Evolutionary conservation across 2,797 vertebrate genomes (phyloP).

Genomic region (Heliangelus exortis): DNA sequence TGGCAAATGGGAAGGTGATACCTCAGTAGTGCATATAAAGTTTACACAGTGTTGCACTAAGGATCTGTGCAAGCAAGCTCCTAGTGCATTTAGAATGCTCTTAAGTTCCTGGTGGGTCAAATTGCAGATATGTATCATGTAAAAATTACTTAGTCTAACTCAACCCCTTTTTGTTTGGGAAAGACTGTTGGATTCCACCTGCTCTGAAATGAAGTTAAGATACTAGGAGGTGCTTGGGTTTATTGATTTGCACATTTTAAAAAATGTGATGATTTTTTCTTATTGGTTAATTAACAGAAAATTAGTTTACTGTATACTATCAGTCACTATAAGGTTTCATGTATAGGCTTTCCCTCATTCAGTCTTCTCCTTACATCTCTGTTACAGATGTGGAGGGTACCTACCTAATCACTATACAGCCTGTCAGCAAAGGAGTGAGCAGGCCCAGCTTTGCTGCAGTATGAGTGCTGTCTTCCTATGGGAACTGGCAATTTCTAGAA

Average conservation of each 20-base stretch:
- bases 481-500: background rate
- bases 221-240: background rate
- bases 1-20: background rate
- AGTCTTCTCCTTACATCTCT: background rate
- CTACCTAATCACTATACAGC: background rate
- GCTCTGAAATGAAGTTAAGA: background rate
- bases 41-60: background rate
- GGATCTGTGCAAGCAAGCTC: background rate
- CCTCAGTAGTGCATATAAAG: background rate
- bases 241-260: background rate
- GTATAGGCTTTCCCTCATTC: background rate
- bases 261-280: background rate
- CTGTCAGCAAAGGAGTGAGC: background rate
- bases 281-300: background rate
- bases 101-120: background rate
- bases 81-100: background rate
- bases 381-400: background rate
- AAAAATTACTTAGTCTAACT: background rate
- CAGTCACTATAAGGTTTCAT: background rate
- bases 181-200: background rate
- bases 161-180: background rate
- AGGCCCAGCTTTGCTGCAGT: background rate
- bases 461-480: background rate
- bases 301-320: background rate
- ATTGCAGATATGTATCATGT: rapidly evolving